Base-by-base conservation (phyloP, 30 jellyfish, hydroid and myxozoan species). In the Chironex yamaguchii region DNA sequence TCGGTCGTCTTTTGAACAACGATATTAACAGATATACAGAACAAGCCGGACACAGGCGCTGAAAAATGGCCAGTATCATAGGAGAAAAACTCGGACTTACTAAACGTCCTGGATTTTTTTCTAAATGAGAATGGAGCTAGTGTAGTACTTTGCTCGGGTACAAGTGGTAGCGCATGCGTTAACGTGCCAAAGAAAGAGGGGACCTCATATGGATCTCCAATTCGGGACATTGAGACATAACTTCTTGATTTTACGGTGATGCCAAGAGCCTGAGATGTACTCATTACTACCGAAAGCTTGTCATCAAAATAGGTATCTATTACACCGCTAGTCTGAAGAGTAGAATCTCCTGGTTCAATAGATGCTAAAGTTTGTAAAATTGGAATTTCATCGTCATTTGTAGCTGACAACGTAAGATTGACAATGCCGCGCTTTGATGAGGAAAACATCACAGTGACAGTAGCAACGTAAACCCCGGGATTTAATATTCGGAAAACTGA, bases 1-100 rank as follows among this genome's bases (percentile, higher is more conserved):
- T 42, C 17, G 9, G 13, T 9, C 58, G 9, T 17, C 17, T 42
- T 42, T 17, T 42, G 13, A 36, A 85, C 14, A 11, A 85, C 52
- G 1, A 85, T 36, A 34, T 85, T 75, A 35, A 70, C 70, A 22
- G 76, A 54, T 34, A 85, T 42, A 50, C 1, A 85, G 52, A 71
- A 85, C 52, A 85, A 21, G 0, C 95, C 95, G 32, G 71, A 48
- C 4, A 2, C 24, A 12, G 76, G 76, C 4, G 64, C 89, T 26
- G 95, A 72, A 71, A 52, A 85, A 49, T 42, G 74, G 20, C 95
- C 95, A 0, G 36, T 73, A n/a, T 58, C 48, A 23, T 22, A 9
- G 48, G 95, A 85, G 21, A 85, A 72, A 26, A 78, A 62, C 0
- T 65, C 48, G 2, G 89, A 63, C 12, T 82, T 85, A 26, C 26